Evolutionary conservation across 2,888 invertebrate genomes (phyloP).

Genomic region (Callyntrura guangdongensis): DNA sequence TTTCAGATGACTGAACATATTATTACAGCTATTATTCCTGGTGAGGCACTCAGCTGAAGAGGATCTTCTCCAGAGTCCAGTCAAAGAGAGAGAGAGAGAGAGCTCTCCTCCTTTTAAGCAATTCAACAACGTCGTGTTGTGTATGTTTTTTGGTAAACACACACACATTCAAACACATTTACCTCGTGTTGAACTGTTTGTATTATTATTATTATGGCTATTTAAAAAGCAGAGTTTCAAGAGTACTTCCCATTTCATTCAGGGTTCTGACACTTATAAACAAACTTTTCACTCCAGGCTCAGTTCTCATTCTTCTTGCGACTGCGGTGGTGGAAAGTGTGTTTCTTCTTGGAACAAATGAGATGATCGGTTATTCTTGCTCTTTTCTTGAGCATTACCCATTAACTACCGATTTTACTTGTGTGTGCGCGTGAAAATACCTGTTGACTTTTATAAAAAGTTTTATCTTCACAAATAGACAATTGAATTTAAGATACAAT

Average conservation of each 20-base stretch:
- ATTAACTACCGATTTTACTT: not conserved
- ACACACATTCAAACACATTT: constrained; percentile 40
- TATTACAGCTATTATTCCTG: constrained; percentile 65
- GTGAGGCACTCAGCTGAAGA: constrained; percentile 72
- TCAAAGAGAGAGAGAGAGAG: not conserved
- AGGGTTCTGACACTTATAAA: constrained; percentile 73
- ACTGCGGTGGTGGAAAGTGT: constrained; percentile 65
- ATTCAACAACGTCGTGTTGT: constrained; percentile 49
- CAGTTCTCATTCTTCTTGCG: constrained; percentile 61
- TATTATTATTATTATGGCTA: constrained; percentile 47
- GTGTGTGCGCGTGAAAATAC: not conserved
- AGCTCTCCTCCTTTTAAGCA: constrained; percentile 58
- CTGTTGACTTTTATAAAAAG: constrained; percentile 58
- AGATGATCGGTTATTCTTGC: constrained; percentile 13
- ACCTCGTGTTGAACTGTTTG: constrained; percentile 50
- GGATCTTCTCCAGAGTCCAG: constrained; percentile 60
- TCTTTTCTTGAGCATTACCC: not conserved
- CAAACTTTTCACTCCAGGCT: constrained; percentile 69
- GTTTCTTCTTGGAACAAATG: not conserved
- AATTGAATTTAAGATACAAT: not conserved
- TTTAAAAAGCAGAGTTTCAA: constrained; percentile 60
- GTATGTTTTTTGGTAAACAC: constrained; percentile 27
- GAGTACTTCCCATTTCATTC: constrained; percentile 72
- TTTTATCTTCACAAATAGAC: not conserved
- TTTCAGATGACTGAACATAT: constrained; percentile 75